These are phyloP conservation scores for Scolopax bukidnonensis DNA, from an alignment of 2,797 vertebrate genomes.

Conservation along the genomic window DNA sequence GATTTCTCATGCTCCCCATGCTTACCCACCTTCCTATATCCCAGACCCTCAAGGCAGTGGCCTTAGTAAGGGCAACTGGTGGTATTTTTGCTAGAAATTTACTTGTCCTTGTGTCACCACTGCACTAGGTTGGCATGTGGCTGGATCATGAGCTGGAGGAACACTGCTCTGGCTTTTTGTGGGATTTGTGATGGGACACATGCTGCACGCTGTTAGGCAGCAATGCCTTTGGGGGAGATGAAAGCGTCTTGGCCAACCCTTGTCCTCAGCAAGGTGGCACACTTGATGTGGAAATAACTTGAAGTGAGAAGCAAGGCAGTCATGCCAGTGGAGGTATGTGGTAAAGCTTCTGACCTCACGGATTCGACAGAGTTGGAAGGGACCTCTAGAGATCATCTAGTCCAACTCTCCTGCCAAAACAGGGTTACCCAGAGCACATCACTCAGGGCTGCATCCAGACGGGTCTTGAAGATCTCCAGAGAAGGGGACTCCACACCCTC, in stretches of 20 bases:
- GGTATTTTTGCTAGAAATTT: neutral
- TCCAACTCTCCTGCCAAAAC: no score
- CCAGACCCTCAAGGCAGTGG: neutral
- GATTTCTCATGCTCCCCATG: neutral
- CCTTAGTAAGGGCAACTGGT: neutral
- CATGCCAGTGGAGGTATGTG: neutral
- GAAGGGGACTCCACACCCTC: no score
- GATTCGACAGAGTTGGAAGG: no score
- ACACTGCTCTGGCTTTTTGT: accelerated
- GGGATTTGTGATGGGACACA: neutral
- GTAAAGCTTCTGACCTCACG: neutral
- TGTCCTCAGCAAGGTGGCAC: neutral
- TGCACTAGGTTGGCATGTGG: neutral
- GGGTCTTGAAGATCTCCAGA: no score
- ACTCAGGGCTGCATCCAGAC: no score
- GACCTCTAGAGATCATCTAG: no score
- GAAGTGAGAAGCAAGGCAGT: neutral
- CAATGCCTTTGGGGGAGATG: accelerated
- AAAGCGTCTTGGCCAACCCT: neutral
- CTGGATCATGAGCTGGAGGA: neutral
- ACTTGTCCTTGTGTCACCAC: neutral
- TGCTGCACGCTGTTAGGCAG: neutral
- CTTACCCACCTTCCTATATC: neutral
- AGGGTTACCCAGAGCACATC: no score
- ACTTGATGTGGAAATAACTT: neutral